These are phyloP conservation scores for Gortyna flavago DNA, from an alignment of 2,888 invertebrate genomes.

Conservation along the genomic window DNA sequence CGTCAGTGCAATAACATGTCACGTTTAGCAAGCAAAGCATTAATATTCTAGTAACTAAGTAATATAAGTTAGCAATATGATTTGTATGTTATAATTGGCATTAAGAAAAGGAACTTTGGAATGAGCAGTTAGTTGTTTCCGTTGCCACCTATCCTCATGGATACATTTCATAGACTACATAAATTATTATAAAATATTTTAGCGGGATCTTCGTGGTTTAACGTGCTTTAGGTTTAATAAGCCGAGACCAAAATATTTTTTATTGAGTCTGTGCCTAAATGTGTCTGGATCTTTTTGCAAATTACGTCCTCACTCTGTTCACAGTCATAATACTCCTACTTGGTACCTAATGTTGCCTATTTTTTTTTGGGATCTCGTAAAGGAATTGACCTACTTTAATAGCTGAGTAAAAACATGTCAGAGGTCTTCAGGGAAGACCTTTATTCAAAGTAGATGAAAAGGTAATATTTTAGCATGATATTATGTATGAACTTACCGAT, in stretches of 20 bases:
- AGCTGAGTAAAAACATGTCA: conserved; percentile 4
- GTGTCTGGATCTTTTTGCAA: neutral
- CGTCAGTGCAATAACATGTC: no score
- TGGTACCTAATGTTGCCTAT: neutral
- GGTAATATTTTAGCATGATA: conserved; percentile 15
- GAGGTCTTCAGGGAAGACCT: conserved; percentile 24
- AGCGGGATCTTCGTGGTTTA: neutral
- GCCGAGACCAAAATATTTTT: neutral
- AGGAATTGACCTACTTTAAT: conserved; percentile 3
- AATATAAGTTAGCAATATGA: no score
- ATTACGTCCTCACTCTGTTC: neutral
- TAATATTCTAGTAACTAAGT: no score
- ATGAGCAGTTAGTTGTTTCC: no score
- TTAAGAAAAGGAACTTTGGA: no score
- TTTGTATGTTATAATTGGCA: no score
- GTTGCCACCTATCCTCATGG: no score
- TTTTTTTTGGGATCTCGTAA: neutral
- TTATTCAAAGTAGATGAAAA: conserved; percentile 8
- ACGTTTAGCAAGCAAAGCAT: no score
- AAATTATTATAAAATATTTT: neutral
- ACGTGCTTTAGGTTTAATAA: neutral
- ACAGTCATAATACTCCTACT: neutral
- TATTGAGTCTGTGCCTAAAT: neutral
- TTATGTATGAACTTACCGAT: conserved; percentile 1
- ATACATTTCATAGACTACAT: neutral